Evolutionary conservation across 2,888 invertebrate species (phyloP).

Genomic region (Acanthosepion esculentum): DNA sequence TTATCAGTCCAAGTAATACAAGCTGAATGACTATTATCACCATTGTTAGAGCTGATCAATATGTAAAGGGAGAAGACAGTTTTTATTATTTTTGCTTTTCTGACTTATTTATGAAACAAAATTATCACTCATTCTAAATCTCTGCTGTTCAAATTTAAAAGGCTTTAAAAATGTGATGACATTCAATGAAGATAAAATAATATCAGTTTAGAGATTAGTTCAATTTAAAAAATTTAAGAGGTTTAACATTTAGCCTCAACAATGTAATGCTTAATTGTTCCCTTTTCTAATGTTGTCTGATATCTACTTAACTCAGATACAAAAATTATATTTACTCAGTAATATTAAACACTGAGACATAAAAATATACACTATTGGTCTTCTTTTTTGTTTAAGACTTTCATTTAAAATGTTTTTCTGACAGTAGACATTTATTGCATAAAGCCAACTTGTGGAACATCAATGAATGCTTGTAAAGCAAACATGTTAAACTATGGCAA

Average conservation of each 20-base stretch:
- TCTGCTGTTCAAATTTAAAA: background rate
- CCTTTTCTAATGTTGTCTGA: background rate
- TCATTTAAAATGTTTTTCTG: too few relatives aligned
- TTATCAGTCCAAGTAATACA: background rate
- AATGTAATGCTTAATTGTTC: background rate
- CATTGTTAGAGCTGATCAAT: too few relatives aligned
- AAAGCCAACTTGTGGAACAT: background rate
- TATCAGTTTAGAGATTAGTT: background rate
- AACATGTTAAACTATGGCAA: too few relatives aligned
- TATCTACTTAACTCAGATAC: background rate
- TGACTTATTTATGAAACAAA: background rate
- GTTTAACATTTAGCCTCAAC: background rate
- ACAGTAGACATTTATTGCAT: background rate
- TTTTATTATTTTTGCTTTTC: too few relatives aligned
- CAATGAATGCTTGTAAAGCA: too few relatives aligned
- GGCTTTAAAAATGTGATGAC: background rate
- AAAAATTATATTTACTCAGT: background rate
- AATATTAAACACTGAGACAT: background rate
- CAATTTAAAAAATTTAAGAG: background rate
- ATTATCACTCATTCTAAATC: background rate
- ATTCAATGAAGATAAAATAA: background rate
- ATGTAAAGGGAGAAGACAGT: too few relatives aligned
- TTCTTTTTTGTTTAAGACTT: too few relatives aligned
- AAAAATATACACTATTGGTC: too few relatives aligned
- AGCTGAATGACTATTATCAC: background rate